Conservation (phyloP, 2,113 vertebrate genomes). For the Phrynocephalus versicolor region DNA sequence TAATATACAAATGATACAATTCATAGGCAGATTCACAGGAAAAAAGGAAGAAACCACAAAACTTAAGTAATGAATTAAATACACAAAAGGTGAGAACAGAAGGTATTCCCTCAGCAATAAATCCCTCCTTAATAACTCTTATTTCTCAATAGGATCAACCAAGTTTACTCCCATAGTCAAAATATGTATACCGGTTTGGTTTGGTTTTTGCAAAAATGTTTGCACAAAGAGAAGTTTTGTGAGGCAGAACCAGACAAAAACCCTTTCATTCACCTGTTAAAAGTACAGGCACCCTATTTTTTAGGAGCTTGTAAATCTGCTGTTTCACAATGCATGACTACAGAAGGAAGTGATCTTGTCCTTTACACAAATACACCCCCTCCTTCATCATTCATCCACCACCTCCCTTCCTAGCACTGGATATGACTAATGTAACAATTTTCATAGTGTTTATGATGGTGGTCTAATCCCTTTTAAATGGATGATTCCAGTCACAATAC, state of each 20-base stretch:
- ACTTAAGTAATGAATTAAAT: no score
- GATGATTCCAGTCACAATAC: neutral
- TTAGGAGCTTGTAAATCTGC: neutral
- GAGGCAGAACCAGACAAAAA: neutral
- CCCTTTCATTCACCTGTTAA: neutral
- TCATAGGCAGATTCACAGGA: no score
- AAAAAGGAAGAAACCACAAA: no score
- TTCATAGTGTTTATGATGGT: neutral
- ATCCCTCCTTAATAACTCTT: no score
- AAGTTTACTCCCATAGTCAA: no score
- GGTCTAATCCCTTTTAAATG: neutral
- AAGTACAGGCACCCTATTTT: neutral
- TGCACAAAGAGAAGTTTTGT: no score
- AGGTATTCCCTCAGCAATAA: no score
- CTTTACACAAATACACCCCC: neutral
- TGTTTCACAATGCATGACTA: neutral
- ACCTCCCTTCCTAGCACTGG: neutral
- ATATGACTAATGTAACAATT: slow-evolving; percentile 1
- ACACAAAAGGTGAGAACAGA: no score
- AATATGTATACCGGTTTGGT: no score
- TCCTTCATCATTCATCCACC: neutral
- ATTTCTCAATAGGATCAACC: no score
- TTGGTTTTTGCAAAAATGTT: no score
- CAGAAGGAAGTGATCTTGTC: neutral
- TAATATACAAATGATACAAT: no score